Conservation (phyloP, 2,113 vertebrate genomes). For the Raphicerus campestris region DNA sequence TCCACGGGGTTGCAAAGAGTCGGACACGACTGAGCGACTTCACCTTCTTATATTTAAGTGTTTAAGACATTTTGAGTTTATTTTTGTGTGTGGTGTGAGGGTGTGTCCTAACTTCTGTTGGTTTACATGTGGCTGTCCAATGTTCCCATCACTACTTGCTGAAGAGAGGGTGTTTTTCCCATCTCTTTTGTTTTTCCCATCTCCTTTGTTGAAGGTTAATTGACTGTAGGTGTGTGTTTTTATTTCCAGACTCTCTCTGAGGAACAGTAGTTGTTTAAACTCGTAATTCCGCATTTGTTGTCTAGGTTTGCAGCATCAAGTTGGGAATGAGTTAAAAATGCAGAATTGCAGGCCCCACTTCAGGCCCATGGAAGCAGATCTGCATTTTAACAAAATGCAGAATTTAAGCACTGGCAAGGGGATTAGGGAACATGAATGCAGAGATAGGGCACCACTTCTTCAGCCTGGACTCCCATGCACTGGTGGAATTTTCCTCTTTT, state of each 20-base stretch:
- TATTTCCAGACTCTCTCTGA: neutral
- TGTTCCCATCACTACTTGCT: neutral
- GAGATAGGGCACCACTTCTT: neutral
- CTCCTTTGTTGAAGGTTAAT: neutral
- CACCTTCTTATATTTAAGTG: neutral
- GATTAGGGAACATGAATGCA: neutral
- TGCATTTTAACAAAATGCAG: neutral
- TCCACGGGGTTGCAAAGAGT: too few relatives aligned
- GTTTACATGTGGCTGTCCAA: neutral
- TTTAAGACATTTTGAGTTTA: neutral
- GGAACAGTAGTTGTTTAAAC: neutral
- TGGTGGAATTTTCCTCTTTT: neutral
- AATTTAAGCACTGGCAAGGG: neutral
- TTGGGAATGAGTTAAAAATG: neutral
- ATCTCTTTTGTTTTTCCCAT: too few relatives aligned
- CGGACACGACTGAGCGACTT: too few relatives aligned
- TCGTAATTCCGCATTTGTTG: neutral
- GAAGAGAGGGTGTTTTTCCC: neutral
- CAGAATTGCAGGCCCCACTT: neutral
- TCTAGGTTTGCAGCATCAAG: neutral
- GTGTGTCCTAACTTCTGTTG: neutral
- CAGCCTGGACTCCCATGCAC: fast-evolving
- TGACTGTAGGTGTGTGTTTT: neutral
- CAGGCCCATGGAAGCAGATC: neutral
- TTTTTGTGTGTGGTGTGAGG: neutral